Conservation (phyloP, 2,888 invertebrate genomes). For the Heliconius erato region DNA sequence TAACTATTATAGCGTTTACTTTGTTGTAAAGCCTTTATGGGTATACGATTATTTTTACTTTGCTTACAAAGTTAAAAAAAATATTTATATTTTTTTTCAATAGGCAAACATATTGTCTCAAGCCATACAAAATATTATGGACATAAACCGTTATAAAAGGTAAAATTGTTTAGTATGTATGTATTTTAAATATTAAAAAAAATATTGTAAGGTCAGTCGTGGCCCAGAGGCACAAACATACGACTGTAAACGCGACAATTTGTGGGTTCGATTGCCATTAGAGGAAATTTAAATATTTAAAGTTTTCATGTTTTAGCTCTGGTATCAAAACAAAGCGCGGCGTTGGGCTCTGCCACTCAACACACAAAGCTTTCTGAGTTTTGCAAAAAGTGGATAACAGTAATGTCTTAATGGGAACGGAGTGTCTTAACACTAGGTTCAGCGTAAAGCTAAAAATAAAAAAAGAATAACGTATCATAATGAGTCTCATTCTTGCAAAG, state of each 20-base stretch:
- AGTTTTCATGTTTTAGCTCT: too few relatives aligned
- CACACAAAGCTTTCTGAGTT: too few relatives aligned
- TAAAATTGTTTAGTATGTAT: neutral
- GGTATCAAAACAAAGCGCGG: too few relatives aligned
- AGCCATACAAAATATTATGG: conserved; percentile 29
- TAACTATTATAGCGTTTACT: conserved; percentile 5
- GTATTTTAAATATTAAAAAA: neutral
- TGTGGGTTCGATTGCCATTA: neutral
- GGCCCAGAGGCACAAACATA: neutral
- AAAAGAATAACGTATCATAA: too few relatives aligned
- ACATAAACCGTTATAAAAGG: conserved; percentile 27
- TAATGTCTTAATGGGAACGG: too few relatives aligned
- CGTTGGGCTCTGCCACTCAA: too few relatives aligned
- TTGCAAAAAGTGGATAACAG: too few relatives aligned
- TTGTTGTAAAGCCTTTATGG: conserved; percentile 1
- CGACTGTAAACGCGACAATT: neutral
- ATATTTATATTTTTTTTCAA: neutral
- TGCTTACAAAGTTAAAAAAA: neutral
- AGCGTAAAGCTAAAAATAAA: too few relatives aligned
- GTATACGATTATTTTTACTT: neutral
- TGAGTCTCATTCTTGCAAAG: too few relatives aligned
- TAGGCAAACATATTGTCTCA: conserved; percentile 23
- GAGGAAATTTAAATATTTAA: too few relatives aligned
- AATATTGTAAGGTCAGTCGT: neutral
- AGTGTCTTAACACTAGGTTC: too few relatives aligned